These are phyloP conservation scores for Liparis tanakae DNA, from an alignment of 2,797 vertebrate genomes.

Conservation along the genomic window DNA sequence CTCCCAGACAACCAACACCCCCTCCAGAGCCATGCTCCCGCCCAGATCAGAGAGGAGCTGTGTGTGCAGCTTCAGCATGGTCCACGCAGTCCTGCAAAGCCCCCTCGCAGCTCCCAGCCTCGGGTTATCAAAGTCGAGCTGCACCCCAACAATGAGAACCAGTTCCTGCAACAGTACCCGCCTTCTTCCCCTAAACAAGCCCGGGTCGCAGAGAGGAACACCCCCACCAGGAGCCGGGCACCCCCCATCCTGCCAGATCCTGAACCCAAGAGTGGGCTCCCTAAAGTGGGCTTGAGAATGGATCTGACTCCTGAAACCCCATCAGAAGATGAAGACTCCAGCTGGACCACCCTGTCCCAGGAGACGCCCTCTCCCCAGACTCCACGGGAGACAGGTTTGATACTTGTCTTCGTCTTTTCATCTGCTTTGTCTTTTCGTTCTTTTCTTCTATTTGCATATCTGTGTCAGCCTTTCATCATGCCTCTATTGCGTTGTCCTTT, in stretches of 20 bases:
- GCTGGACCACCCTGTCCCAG: constrained; percentile 97
- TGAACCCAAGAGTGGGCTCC: constrained; percentile 87
- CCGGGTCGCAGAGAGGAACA: constrained; percentile 65
- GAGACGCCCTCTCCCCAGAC: constrained; percentile 92
- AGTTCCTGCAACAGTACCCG: constrained; percentile 75
- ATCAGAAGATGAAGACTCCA: constrained; percentile 95
- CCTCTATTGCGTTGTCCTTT: constrained; percentile 22
- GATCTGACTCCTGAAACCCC: constrained; percentile 89
- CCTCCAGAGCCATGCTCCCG: constrained; percentile 62
- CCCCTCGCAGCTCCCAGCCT: constrained; percentile 71
- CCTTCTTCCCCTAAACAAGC: constrained; percentile 77
- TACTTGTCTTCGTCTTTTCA: constrained; percentile 35
- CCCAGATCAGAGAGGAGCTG: constrained; percentile 69
- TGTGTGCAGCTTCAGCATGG: constrained; percentile 52
- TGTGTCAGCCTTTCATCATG: constrained; percentile 36
- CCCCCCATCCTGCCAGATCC: constrained; percentile 83
- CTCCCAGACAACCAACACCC: constrained; percentile 51
- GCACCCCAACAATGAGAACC: constrained; percentile 80
- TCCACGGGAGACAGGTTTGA: constrained; percentile 88
- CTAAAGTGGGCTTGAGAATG: constrained; percentile 90
- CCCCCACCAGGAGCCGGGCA: constrained; percentile 79
- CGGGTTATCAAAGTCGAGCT: constrained; percentile 76
- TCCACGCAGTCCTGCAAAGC: constrained; percentile 78
- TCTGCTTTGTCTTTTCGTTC: constrained; percentile 13
- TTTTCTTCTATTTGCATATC: constrained; percentile 12